A percentile compares a stretch with the other conserved stretches of the same genome.
These are phyloP conservation scores for Heliothis peltigera DNA, from an alignment of 2,888 invertebrate species.

Conservation along the genomic window DNA sequence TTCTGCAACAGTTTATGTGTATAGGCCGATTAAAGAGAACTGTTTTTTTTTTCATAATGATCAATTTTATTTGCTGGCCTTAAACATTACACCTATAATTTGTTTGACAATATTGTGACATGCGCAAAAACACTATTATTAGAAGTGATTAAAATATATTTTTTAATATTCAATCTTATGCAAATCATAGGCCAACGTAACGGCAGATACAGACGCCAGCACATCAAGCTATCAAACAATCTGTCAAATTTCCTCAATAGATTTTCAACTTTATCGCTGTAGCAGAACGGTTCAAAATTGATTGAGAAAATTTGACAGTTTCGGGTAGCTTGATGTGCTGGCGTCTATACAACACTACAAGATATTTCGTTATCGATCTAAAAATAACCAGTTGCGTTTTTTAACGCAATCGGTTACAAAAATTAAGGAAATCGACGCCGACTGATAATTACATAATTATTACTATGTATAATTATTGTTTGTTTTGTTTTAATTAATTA, in stretches of 20 bases:
- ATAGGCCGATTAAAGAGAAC: too few species aligned
- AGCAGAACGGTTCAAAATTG: too few species aligned
- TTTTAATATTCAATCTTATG: slow-evolving; percentile 35
- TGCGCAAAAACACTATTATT: slow-evolving; percentile 34
- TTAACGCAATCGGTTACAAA: slow-evolving; percentile 33
- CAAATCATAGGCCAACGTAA: slow-evolving; percentile 30
- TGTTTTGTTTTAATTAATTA: slow-evolving; percentile 73
- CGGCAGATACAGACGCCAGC: too few species aligned
- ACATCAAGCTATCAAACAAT: too few species aligned
- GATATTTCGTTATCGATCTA: slow-evolving; percentile 27
- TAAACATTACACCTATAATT: slow-evolving; percentile 17
- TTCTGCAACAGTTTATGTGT: too few species aligned
- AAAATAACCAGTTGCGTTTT: slow-evolving; percentile 53
- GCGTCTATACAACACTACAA: not conserved
- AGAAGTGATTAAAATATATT: slow-evolving; percentile 25
- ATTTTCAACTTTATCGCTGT: too few species aligned
- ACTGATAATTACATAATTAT: slow-evolving; percentile 60
- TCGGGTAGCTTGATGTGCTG: too few species aligned
- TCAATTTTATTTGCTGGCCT: too few species aligned
- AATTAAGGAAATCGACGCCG: slow-evolving; percentile 62
- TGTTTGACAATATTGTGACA: slow-evolving; percentile 30
- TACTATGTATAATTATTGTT: too few species aligned
- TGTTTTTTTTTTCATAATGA: too few species aligned
- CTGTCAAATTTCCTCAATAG: too few species aligned
- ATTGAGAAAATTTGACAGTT: too few species aligned